Conservation (phyloP, 2,113 vertebrate genomes). For the Indicator indicator region DNA sequence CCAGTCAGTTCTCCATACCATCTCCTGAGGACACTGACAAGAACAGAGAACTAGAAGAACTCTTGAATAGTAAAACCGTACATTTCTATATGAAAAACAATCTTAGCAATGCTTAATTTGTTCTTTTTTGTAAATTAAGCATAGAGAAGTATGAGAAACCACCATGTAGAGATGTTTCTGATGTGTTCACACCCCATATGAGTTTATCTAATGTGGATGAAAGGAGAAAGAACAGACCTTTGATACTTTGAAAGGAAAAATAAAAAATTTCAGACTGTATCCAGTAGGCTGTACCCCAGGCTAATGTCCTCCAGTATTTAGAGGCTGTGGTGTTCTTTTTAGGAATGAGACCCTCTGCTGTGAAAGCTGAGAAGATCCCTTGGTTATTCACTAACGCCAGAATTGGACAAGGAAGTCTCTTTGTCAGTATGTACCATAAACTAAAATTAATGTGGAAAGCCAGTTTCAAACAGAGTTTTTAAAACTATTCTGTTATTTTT, state of each 20-base stretch:
- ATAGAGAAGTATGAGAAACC: background rate
- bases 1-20: background rate
- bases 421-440: background rate
- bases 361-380: background rate
- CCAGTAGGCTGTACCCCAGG: background rate
- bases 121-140: background rate
- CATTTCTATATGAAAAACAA: background rate
- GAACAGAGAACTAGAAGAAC: background rate
- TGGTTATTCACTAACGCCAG: background rate
- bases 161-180: background rate
- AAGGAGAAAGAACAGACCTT: background rate
- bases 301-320: background rate
- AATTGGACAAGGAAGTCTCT: background rate
- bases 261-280: background rate
- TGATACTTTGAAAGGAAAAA: background rate
- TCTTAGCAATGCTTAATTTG: background rate
- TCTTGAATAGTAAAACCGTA: background rate
- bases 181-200: background rate
- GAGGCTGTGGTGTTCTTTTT: background rate
- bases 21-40: background rate
- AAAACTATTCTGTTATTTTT: background rate
- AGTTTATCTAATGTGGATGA: background rate
- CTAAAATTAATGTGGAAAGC: background rate
- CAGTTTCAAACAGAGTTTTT: background rate
- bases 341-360: background rate